Conservation (phyloP, 2,888 invertebrate genomes). For the Beris chalybata region DNA sequence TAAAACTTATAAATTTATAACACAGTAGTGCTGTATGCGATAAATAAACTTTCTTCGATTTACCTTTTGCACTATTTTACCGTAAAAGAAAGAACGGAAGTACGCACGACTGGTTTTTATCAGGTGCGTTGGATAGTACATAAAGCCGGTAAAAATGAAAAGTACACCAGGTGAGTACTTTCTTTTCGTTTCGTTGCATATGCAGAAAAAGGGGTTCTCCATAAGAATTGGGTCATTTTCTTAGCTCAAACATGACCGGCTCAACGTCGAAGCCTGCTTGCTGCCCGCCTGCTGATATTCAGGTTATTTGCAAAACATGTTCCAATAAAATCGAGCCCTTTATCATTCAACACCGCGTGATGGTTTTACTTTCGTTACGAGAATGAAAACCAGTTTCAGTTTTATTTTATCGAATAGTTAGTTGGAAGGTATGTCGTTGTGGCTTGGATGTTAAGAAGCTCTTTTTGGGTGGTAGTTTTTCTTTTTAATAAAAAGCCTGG, state of each 20-base stretch:
- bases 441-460: too few species aligned
- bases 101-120: constrained; percentile 29
- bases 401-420: not conserved
- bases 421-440: too few species aligned
- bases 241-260: constrained; percentile 1
- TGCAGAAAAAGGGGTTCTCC: constrained; percentile 32
- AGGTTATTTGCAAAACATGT: constrained; percentile 22
- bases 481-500: too few species aligned
- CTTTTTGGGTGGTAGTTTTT: too few species aligned
- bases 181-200: constrained; percentile 7
- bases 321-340: constrained; percentile 27
- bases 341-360: not conserved
- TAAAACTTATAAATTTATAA: not conserved
- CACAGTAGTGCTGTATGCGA: not conserved
- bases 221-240: constrained; percentile 35
- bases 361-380: constrained; percentile 27
- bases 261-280: too few species aligned
- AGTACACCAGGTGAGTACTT: constrained; percentile 12
- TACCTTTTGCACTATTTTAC: constrained; percentile 21
- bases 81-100: constrained; percentile 28
- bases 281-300: constrained; percentile 1
- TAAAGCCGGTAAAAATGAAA: constrained; percentile 22
- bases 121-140: constrained; percentile 14
- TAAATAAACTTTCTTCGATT: constrained; percentile 33
- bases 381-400: constrained; percentile 17